Base-by-base conservation (phyloP, 2,888 invertebrate genomes). In the Megamerina dolium region DNA sequence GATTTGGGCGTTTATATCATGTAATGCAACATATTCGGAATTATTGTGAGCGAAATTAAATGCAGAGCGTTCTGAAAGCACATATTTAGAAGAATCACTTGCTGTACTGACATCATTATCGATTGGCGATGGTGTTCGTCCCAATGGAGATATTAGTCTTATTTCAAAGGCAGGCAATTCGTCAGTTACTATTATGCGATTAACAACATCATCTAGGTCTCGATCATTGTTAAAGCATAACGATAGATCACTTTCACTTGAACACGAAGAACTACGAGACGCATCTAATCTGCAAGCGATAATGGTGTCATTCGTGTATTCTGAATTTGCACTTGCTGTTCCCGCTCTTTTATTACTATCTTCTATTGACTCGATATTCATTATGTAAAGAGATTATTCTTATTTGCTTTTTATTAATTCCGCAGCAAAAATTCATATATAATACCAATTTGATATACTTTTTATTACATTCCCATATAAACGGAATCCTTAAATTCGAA, bases 1-100 rank as follows among this genome's bases (percentile, higher is more conserved):
- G 6, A 70, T 70, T 43, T 67, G 65, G 3, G 66, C 64, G 48
- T 70, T 65, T 23, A 70, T 68, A 40, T 69, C 70, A 14, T 65
- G 63, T 29, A 70, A 50, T 1, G 70, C 53, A 16, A 70, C 61
- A 37, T 57, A 67, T 20, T 70, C 66, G 1, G 62, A 57, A 38
- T 64, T 53, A 29, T 56, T 53, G n/a, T 23, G 23, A 10, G 8
- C 6, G 23, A 10, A 10, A 30, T 51, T 53, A n/a, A n/a, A n/a
- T n/a, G n/a, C n/a, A n/a, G n/a, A n/a, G n/a, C n/a, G n/a, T n/a
- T n/a, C n/a, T n/a, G n/a, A n/a, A n/a, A n/a, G n/a, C n/a, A n/a
- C n/a, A n/a, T n/a, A n/a, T n/a, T n/a, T n/a, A n/a, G n/a, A n/a
- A n/a, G 29, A 21, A 32, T 19, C 12, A 26, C 41, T 41, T 17